Percentiles rank a stretch among this genome's conserved stretches.
Conservation (phyloP, 2,888 invertebrate genomes). For the Xylocampa areola region DNA sequence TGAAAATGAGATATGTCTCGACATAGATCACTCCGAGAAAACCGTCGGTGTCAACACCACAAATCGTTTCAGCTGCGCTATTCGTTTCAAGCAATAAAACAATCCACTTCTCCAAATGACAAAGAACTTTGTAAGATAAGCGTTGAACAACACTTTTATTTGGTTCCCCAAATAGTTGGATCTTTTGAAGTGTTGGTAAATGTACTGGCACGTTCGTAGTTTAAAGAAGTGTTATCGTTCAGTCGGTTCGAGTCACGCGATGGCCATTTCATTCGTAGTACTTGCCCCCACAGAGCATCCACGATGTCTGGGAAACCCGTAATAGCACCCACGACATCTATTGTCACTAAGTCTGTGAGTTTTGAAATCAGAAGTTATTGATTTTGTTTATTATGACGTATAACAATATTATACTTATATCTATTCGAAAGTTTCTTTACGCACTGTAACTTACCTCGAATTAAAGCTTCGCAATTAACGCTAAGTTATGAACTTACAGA, state of each 20-base stretch:
- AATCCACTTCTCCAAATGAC: conserved; percentile 53
- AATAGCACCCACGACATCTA: conserved; percentile 45
- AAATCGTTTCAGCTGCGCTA: conserved; percentile 51
- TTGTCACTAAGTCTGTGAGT: conserved; percentile 36
- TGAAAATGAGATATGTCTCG: conserved; percentile 37
- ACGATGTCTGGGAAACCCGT: conserved; percentile 40
- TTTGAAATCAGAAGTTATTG: conserved; percentile 12
- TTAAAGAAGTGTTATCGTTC: conserved; percentile 57
- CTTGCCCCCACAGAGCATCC: conserved; percentile 37
- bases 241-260: conserved; percentile 54
- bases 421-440: no score
- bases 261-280: conserved; percentile 38
- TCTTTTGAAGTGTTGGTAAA: conserved; percentile 52
- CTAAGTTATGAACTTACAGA: no score
- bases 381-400: conserved; percentile 9
- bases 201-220: conserved; percentile 51
- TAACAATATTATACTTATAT: background rate
- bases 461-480: no score
- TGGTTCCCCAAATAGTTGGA: conserved; percentile 51
- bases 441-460: no score
- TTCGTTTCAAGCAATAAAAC: conserved; percentile 49
- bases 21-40: conserved; percentile 39
- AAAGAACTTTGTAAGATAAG: conserved; percentile 51
- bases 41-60: conserved; percentile 47
- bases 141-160: conserved; percentile 51